Percentiles rank a stretch among this genome's conserved stretches.
Evolutionary conservation across 2,888 invertebrate species (phyloP).

Genomic region (Allophyes oxyacanthae): DNA sequence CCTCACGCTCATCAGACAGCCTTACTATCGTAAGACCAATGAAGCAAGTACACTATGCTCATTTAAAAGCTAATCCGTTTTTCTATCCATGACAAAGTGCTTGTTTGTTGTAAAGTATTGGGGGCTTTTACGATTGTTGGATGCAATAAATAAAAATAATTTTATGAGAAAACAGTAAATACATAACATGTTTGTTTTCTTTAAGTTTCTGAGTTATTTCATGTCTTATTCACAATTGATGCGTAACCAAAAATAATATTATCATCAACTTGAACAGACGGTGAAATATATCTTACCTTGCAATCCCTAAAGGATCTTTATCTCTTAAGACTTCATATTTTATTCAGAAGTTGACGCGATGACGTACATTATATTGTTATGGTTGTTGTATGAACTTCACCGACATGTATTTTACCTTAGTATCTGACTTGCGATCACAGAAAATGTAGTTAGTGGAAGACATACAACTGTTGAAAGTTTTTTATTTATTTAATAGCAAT

Average conservation of each 20-base stretch:
- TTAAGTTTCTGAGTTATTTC: too few species aligned
- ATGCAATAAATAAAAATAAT: too few species aligned
- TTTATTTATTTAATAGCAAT: too few species aligned
- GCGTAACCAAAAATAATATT: slow-evolving; percentile 11
- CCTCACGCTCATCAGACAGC: too few species aligned
- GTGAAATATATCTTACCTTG: slow-evolving; percentile 20
- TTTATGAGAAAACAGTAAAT: too few species aligned
- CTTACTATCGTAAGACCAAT: too few species aligned
- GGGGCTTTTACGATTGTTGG: too few species aligned
- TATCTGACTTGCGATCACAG: slow-evolving; percentile 4
- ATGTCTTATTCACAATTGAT: not conserved
- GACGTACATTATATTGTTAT: slow-evolving; percentile 35
- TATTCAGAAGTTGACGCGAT: slow-evolving; percentile 42
- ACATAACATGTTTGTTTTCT: too few species aligned
- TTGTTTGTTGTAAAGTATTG: too few species aligned
- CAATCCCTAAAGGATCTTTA: slow-evolving; percentile 40
- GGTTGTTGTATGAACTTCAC: slow-evolving; percentile 28
- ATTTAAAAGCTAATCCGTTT: too few species aligned
- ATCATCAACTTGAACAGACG: slow-evolving; percentile 7
- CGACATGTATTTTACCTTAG: slow-evolving; percentile 20
- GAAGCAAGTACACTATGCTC: too few species aligned
- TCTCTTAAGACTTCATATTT: slow-evolving; percentile 49
- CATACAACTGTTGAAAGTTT: slow-evolving; percentile 8
- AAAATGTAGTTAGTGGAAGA: slow-evolving; percentile 1
- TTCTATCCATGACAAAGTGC: too few species aligned